phyloP scores from a whole-genome alignment of 2,113 vertebrate species.

The Nyctibius bracteatus region DNA sequence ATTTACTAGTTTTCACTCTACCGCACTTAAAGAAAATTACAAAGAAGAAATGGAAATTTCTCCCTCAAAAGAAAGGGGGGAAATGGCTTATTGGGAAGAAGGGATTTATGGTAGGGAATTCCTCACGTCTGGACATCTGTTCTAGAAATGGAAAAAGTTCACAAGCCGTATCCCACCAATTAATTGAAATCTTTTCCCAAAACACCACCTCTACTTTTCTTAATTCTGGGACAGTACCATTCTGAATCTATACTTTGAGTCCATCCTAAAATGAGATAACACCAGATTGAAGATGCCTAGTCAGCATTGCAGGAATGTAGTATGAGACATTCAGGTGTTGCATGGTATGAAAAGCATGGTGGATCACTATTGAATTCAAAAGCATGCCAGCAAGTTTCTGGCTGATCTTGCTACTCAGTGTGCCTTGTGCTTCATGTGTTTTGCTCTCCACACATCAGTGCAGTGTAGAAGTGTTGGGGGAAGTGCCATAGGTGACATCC shows the following conservation, averaged over 20 bases:
- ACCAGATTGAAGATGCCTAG: neutral
- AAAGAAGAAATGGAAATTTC: neutral
- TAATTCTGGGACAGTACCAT: neutral
- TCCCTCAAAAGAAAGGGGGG: neutral
- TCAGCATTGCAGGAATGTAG: neutral
- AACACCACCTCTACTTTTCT: neutral
- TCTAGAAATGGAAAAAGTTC: neutral
- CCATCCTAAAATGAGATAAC: neutral
- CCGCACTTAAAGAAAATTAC: neutral
- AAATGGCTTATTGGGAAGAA: neutral
- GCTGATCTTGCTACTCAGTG: neutral
- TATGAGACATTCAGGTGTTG: neutral
- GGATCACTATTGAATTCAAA: neutral
- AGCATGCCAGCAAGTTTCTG: neutral
- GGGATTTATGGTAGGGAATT: neutral
- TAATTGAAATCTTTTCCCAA: neutral
- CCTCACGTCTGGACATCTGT: neutral
- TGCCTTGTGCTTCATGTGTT: neutral
- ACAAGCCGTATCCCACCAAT: neutral
- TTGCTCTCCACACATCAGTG: neutral
- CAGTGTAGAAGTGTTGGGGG: neutral
- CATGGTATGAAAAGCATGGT: neutral
- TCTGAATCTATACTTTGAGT: neutral
- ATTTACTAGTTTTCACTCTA: neutral
- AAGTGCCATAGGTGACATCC: neutral